Base-by-base conservation (phyloP, 2,888 invertebrate genomes). In the Tetragonula carbonaria region DNA sequence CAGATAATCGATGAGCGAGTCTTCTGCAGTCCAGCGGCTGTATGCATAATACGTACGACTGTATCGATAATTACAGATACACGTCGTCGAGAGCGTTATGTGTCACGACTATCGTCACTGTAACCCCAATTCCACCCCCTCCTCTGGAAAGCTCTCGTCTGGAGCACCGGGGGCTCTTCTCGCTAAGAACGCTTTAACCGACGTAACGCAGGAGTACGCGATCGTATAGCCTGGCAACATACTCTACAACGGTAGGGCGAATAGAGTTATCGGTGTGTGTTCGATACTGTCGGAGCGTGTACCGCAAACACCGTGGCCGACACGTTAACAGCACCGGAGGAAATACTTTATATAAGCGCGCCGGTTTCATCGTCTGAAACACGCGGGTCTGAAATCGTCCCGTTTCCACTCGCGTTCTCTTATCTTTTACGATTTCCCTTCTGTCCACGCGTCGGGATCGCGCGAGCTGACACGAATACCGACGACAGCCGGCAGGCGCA, bases 381-480 rank as follows among this genome's bases (percentile, higher is more conserved):
- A 67, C 6, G 38, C 45, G 45, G 8, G 71, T 65, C 57, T 14
- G 23, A 23, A 23, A 23, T 23, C 23, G n/a, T 38, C 16, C 74
- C 78, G 72, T 84, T 78, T 83, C 75, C 75, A 71, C 70, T 73
- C 83, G 71, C n/a, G 0, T 84, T 8, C 68, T 70, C 72, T 80
- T 77, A 84, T 90, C 84, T 79, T 88, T 85, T 87, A 81, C 84
- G 86, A 87, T 86, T 74, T 72, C 50, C 74, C 74, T 8, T 45
- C 2, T 45, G 73, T 50, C 66, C 74, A 57, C 59, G 38, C 59
- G 59, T 33, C 33, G 33, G 33, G 33, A 33, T 55, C 67, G 70
- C 76, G 76, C 73, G 71, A 82, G 65, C 72, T 82, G 88, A 85
- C 85, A 86, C 82, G 82, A 87, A 82, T 86, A 89, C 78, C 82